Evolutionary conservation across 2,888 invertebrate species (phyloP).

Genomic region (Glaucopsyche alexis): DNA sequence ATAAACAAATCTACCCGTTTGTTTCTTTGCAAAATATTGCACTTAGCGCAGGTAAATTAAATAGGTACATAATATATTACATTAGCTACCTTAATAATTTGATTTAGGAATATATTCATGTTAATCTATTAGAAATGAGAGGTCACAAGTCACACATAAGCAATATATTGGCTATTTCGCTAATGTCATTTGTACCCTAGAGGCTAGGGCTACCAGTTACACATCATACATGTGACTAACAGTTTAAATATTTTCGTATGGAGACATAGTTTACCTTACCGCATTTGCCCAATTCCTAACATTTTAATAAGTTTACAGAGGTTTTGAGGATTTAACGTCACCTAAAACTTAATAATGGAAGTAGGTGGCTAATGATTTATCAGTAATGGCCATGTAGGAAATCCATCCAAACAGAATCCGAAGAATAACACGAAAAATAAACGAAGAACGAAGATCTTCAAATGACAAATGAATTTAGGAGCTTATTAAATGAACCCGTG

Average conservation of each 20-base stretch:
- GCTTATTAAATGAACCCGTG: no score
- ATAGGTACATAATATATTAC: no score
- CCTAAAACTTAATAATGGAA: not conserved
- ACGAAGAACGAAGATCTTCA: not conserved
- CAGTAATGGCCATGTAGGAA: not conserved
- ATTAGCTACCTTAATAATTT: no score
- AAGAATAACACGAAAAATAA: not conserved
- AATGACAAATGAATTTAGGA: no score
- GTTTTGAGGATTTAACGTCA: not conserved
- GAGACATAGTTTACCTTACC: not conserved
- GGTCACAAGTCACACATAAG: not conserved
- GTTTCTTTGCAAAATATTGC: no score
- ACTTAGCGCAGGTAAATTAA: no score
- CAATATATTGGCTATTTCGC: not conserved
- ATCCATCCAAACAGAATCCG: no score
- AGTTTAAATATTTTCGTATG: no score
- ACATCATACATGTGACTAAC: not conserved
- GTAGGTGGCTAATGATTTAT: not conserved
- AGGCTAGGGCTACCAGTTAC: not conserved
- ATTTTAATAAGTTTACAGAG: not conserved
- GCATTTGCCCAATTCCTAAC: not conserved
- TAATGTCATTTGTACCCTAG: not conserved
- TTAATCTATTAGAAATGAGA: constrained; percentile 1
- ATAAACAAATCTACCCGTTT: no score
- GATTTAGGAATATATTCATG: not conserved